A percentile compares a stretch with the other conserved stretches of the same genome.
Evolutionary conservation across 2,113 vertebrate species (phyloP).

Genomic region (Merops nubicus): DNA sequence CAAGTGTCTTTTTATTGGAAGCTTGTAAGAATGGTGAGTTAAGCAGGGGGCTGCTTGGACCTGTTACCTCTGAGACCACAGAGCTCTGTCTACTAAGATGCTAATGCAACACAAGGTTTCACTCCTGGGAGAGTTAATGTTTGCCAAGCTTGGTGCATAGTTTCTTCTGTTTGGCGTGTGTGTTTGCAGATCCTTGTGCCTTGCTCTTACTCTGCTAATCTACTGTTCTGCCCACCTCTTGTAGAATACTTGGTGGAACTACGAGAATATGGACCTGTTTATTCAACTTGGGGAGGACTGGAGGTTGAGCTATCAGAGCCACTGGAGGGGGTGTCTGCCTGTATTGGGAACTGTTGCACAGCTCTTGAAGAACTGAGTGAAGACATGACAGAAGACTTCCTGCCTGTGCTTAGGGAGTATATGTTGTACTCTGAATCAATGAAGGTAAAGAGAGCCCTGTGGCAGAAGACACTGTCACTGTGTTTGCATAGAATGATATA

Average conservation of each 20-base stretch:
- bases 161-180: neutral
- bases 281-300: slow-evolving; percentile 88
- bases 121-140: neutral
- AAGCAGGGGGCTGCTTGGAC: neutral
- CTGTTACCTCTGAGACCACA: neutral
- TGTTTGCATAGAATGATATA: neutral
- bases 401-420: slow-evolving; percentile 95
- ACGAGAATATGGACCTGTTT: slow-evolving; percentile 90
- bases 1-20: neutral
- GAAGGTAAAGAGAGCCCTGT: slow-evolving; percentile 83
- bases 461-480: neutral
- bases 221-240: neutral
- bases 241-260: slow-evolving; percentile 93
- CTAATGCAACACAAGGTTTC: neutral
- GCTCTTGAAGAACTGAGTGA: slow-evolving; percentile 91
- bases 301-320: slow-evolving; percentile 88
- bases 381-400: slow-evolving; percentile 92
- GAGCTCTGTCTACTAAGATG: neutral
- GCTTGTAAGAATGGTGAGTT: neutral
- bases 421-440: slow-evolving; percentile 93
- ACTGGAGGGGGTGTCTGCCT: slow-evolving; percentile 88
- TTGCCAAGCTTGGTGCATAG: neutral
- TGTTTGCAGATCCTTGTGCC: neutral
- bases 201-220: neutral
- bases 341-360: slow-evolving; percentile 84